A percentile compares a stretch with the other conserved stretches of the same genome.
Conservation (phyloP, 2,888 invertebrate genomes). For the Drosophila limbata region DNA sequence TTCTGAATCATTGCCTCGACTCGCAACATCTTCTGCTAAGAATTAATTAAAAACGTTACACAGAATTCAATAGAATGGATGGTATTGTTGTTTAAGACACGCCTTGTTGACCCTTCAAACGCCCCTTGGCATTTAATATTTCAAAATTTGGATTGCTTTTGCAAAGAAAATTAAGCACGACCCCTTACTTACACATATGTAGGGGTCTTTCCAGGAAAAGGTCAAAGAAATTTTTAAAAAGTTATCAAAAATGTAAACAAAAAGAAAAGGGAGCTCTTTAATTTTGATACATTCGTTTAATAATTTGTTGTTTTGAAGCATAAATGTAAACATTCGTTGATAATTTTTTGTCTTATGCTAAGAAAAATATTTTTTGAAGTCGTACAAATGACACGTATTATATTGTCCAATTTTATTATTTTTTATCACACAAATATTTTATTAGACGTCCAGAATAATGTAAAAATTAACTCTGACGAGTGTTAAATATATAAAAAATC, state of each 20-base stretch:
- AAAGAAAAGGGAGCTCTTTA: too few relatives aligned
- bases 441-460: background rate
- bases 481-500: background rate
- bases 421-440: background rate
- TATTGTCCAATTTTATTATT: background rate
- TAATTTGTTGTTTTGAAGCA: too few relatives aligned
- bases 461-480: background rate
- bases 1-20: constrained; percentile 58
- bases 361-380: too few relatives aligned
- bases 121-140: constrained; percentile 47
- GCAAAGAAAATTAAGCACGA: background rate
- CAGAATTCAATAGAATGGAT: constrained; percentile 56
- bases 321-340: too few relatives aligned
- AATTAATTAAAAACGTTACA: constrained; percentile 75
- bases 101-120: constrained; percentile 36
- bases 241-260: too few relatives aligned
- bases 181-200: too few relatives aligned
- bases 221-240: too few relatives aligned
- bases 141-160: background rate
- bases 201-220: too few relatives aligned
- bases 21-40: constrained; percentile 43
- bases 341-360: too few relatives aligned
- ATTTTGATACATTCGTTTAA: too few relatives aligned
- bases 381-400: too few relatives aligned
- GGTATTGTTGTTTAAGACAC: constrained; percentile 53